Evolutionary conservation across 2,888 invertebrate genomes (phyloP).

Genomic region (Microplitis manilae): DNA sequence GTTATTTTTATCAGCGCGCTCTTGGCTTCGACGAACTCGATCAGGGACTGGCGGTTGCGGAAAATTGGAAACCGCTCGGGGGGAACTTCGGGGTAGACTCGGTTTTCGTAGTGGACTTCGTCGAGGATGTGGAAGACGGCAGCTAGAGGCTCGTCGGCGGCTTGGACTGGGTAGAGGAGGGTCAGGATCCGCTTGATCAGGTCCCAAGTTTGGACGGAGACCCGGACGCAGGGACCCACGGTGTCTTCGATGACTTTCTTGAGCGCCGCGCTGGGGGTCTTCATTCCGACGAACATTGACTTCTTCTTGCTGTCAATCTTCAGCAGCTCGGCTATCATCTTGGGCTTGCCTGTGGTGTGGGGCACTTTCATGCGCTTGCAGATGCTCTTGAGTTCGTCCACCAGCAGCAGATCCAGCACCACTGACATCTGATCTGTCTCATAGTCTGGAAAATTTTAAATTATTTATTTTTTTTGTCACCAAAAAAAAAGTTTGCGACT

Average conservation of each 20-base stretch:
- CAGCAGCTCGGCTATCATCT: constrained; percentile 51
- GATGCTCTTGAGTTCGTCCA: constrained; percentile 55
- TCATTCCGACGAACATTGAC: constrained; percentile 57
- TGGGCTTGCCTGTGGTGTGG: constrained; percentile 51
- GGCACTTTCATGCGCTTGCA: constrained; percentile 57
- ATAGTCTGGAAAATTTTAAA: constrained; percentile 49
- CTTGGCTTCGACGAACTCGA: constrained; percentile 57
- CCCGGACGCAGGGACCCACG: constrained; percentile 56
- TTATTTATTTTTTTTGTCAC: constrained; percentile 3
- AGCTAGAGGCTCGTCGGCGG: constrained; percentile 54
- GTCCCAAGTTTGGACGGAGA: constrained; percentile 52
- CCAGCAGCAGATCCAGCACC: constrained; percentile 57
- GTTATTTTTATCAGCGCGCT: constrained; percentile 45
- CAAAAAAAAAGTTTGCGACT: too few relatives aligned
- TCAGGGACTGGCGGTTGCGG: constrained; percentile 55
- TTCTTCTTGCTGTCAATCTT: constrained; percentile 50
- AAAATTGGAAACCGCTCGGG: constrained; percentile 62
- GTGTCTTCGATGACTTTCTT: constrained; percentile 37
- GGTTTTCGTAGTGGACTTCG: constrained; percentile 55
- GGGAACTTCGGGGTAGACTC: constrained; percentile 55
- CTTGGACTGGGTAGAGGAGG: constrained; percentile 60
- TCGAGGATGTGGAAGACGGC: constrained; percentile 57
- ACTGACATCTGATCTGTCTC: constrained; percentile 45
- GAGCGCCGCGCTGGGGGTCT: constrained; percentile 54
- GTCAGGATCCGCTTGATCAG: constrained; percentile 60